Percentiles rank a stretch among this genome's conserved stretches.
Evolutionary conservation across 2,113 vertebrate species (phyloP).

Genomic region (Anoura caudifer): DNA sequence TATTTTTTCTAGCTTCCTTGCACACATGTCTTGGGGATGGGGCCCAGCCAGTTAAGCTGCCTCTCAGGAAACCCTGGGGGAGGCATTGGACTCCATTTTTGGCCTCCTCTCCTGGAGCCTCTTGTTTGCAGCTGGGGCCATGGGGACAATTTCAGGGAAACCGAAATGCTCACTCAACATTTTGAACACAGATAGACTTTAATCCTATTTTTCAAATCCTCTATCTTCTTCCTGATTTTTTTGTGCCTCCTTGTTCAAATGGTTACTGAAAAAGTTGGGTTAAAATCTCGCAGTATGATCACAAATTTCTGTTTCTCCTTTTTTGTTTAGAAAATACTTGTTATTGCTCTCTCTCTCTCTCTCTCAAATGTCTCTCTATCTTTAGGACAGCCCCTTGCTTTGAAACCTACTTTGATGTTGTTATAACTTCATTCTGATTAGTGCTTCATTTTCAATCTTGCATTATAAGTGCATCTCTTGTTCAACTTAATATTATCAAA

Average conservation of each 20-base stretch:
- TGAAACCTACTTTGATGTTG: background rate
- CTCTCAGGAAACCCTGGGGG: background rate
- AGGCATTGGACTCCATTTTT: background rate
- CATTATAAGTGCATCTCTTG: background rate
- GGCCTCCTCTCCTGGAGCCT: background rate
- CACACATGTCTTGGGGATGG: background rate
- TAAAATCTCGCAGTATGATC: background rate
- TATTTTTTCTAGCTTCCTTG: background rate
- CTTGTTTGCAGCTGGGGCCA: background rate
- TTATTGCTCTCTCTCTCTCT: background rate
- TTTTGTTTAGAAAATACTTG: background rate
- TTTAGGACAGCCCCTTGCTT: background rate
- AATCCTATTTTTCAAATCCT: background rate
- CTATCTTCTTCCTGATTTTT: background rate
- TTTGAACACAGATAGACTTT: background rate
- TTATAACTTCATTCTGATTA: background rate
- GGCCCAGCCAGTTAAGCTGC: background rate
- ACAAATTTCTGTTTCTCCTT: background rate
- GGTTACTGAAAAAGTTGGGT: background rate
- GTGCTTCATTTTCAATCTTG: background rate
- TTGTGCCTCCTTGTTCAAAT: background rate
- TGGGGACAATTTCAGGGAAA: background rate
- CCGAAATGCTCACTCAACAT: background rate
- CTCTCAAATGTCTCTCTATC: background rate
- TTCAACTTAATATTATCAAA: background rate